Evolutionary conservation across 2,888 invertebrate genomes (phyloP).

Genomic region (Lycaena phlaeas): DNA sequence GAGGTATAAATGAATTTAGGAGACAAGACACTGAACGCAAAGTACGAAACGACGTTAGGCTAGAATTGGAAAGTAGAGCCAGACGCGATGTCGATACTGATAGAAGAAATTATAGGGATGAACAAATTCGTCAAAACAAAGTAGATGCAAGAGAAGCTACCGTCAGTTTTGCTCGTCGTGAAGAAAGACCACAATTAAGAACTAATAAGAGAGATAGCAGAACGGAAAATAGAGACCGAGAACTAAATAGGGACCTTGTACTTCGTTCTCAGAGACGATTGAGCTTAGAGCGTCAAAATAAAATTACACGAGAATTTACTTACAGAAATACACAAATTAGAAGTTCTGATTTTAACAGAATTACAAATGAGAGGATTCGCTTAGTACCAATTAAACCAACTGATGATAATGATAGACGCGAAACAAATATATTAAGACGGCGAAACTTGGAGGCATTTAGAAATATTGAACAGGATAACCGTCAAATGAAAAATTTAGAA

Average conservation of each 20-base stretch:
- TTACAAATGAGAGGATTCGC: neutral
- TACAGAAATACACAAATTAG: neutral
- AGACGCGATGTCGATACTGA: neutral
- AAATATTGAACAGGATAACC: neutral
- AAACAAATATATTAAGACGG: neutral
- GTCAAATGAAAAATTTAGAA: neutral
- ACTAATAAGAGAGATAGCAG: neutral
- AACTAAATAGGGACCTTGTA: neutral
- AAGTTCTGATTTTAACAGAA: neutral
- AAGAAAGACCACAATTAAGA: neutral
- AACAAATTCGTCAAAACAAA: neutral
- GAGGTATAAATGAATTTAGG: neutral
- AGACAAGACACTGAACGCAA: neutral
- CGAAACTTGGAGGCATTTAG: neutral
- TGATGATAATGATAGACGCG: neutral
- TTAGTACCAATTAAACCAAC: neutral
- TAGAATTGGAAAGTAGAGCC: neutral
- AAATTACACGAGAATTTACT: neutral
- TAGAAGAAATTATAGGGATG: neutral
- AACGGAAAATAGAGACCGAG: neutral
- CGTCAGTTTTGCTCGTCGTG: neutral
- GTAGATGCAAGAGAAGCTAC: neutral
- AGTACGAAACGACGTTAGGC: neutral
- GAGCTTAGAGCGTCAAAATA: neutral
- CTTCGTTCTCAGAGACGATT: neutral